These are phyloP conservation scores for Heliconius hortense DNA, from an alignment of 2,888 invertebrate species.

Conservation along the genomic window DNA sequence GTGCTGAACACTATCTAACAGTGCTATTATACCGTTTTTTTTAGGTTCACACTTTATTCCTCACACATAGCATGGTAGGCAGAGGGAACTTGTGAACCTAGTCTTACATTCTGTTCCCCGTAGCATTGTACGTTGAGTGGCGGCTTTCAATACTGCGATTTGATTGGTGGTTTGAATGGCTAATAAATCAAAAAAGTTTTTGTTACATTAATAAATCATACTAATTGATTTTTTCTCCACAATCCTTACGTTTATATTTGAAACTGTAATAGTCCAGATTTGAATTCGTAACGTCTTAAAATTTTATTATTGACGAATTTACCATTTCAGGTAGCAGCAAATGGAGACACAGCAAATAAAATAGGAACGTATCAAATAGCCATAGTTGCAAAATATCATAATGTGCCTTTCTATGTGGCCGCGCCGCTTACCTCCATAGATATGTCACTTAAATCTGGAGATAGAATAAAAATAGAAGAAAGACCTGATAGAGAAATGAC, in stretches of 20 bases:
- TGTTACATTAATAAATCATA: too few species aligned
- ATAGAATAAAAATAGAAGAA: constrained; percentile 96
- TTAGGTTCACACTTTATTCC: too few species aligned
- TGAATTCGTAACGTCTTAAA: neutral
- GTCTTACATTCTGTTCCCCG: too few species aligned
- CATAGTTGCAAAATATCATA: constrained; percentile 93
- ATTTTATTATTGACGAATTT: constrained; percentile 3
- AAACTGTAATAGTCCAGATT: neutral
- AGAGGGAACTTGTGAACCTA: too few species aligned
- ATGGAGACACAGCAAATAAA: constrained; percentile 99
- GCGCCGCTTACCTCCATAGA: constrained; percentile 97
- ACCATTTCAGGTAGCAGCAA: constrained; percentile 87
- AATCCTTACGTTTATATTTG: neutral
- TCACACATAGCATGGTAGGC: too few species aligned
- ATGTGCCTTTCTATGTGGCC: constrained; percentile 97
- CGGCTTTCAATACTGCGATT: too few species aligned
- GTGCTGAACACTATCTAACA: too few species aligned
- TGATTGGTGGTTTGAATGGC: neutral
- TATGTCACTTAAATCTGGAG: constrained; percentile 88
- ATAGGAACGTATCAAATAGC: constrained; percentile 98
- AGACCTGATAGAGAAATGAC: constrained; percentile 96
- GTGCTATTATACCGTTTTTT: too few species aligned
- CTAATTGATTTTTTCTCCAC: too few species aligned
- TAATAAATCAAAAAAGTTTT: neutral
- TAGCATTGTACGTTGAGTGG: too few species aligned